These are phyloP conservation scores for Sweltsa coloradensis DNA, from an alignment of 1,140 invertebrate genomes.

Conservation along the genomic window DNA sequence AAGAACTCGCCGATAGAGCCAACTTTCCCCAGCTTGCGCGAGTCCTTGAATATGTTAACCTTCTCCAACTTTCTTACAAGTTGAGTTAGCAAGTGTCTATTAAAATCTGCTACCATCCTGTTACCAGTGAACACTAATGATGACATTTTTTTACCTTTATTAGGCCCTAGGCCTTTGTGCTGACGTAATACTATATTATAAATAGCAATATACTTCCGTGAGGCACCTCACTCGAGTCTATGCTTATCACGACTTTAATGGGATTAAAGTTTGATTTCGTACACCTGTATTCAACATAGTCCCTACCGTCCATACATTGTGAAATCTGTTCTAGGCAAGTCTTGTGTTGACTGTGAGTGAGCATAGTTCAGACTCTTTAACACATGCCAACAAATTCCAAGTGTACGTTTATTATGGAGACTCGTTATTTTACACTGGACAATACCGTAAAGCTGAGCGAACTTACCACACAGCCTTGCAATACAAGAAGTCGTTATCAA, in stretches of 20 bases:
- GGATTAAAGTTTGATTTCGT: slow-evolving; percentile 3
- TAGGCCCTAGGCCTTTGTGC: background rate
- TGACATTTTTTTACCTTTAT: too few relatives aligned
- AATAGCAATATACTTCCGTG: background rate
- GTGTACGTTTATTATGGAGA: slow-evolving; percentile 53
- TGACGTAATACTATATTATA: background rate
- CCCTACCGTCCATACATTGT: too few relatives aligned
- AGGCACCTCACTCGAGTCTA: background rate
- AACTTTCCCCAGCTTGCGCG: too few relatives aligned
- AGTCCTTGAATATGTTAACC: too few relatives aligned
- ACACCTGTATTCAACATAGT: slow-evolving; percentile 12
- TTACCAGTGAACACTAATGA: too few relatives aligned
- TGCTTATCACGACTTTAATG: background rate
- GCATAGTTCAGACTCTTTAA: slow-evolving; percentile 44
- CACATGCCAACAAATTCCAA: slow-evolving; percentile 44
- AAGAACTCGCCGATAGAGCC: too few relatives aligned
- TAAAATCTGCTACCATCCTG: too few relatives aligned
- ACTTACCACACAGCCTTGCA: slow-evolving; percentile 53
- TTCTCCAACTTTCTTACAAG: too few relatives aligned
- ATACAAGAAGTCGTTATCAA: slow-evolving; percentile 52
- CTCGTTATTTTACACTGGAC: slow-evolving; percentile 46
- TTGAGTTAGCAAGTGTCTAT: too few relatives aligned
- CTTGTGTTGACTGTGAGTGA: slow-evolving; percentile 50
- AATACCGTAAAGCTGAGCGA: slow-evolving; percentile 54
- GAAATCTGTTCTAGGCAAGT: slow-evolving; percentile 44